Evolutionary conservation across 2,113 vertebrate genomes (phyloP).

Genomic region (Excalfactoria chinensis): DNA sequence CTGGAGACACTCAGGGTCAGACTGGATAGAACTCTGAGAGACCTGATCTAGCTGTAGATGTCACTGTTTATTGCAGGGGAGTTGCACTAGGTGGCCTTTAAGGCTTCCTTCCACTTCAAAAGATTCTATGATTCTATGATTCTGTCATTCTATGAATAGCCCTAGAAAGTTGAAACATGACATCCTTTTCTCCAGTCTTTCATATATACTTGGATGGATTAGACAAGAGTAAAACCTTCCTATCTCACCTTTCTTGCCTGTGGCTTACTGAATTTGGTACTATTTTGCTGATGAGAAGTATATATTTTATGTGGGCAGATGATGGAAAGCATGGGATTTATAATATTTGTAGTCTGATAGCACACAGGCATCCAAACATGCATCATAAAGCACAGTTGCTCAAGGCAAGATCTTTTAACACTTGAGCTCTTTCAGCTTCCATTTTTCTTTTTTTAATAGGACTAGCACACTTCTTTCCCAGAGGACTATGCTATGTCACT

Average conservation of each 20-base stretch:
- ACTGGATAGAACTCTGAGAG: no score
- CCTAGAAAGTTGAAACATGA: not conserved
- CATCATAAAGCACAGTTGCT: not conserved
- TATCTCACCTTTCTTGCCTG: not conserved
- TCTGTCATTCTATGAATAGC: not conserved
- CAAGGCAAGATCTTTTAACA: not conserved
- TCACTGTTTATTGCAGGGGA: no score
- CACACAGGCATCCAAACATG: not conserved
- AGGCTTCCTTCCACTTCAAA: no score
- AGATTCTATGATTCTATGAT: no score
- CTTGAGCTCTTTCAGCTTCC: not conserved
- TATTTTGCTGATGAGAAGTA: not conserved
- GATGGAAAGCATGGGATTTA: not conserved
- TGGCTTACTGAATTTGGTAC: not conserved
- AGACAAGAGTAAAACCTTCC: not conserved
- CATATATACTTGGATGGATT: not conserved
- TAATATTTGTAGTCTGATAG: not conserved
- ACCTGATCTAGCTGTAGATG: no score
- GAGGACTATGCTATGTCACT: not conserved
- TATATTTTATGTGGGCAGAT: not conserved
- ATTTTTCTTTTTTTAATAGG: not conserved
- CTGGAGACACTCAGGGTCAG: no score
- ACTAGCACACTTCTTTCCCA: not conserved
- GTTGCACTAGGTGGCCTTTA: no score
- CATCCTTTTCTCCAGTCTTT: not conserved